Evolutionary conservation across 2,797 vertebrate genomes (phyloP).

Genomic region (Falco columbarius): DNA sequence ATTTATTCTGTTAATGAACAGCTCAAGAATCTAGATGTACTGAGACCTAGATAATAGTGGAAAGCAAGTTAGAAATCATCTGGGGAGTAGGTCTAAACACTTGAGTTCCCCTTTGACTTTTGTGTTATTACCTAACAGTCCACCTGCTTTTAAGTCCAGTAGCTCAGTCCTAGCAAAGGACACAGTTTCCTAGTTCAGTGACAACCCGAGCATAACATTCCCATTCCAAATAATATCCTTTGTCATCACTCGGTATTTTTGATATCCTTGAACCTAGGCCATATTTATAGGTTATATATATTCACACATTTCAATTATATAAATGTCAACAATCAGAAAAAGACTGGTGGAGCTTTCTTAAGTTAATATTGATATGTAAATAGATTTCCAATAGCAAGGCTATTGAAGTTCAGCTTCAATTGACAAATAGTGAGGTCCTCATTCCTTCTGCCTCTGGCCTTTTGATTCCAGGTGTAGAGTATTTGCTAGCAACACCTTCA

Average conservation of each 20-base stretch:
- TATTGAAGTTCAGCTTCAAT: not conserved
- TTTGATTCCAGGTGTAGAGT: not conserved
- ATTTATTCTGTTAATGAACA: slow-evolving; percentile 8
- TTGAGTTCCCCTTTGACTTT: not conserved
- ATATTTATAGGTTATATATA: not conserved
- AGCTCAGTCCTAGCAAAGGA: not conserved
- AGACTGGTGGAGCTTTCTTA: not conserved
- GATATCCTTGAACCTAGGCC: not conserved
- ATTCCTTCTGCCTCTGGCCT: not conserved
- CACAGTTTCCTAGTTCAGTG: not conserved
- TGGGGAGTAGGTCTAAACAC: not conserved
- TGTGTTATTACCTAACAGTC: not conserved
- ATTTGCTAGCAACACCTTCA: not conserved
- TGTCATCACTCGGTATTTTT: not conserved
- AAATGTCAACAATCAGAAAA: not conserved
- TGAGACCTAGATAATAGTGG: not conserved
- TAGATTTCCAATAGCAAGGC: not conserved
- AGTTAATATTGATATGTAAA: not conserved
- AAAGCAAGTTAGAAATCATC: not conserved
- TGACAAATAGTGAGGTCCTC: not conserved
- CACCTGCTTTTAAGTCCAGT: not conserved
- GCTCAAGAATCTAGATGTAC: not conserved
- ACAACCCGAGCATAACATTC: not conserved
- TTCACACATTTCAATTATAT: not conserved
- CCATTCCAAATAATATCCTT: not conserved